Evolutionary conservation across 2,888 invertebrate genomes (phyloP), one percentile per base, ranked within the genome.

Genomic region (Steinernema scapterisci): DNA sequence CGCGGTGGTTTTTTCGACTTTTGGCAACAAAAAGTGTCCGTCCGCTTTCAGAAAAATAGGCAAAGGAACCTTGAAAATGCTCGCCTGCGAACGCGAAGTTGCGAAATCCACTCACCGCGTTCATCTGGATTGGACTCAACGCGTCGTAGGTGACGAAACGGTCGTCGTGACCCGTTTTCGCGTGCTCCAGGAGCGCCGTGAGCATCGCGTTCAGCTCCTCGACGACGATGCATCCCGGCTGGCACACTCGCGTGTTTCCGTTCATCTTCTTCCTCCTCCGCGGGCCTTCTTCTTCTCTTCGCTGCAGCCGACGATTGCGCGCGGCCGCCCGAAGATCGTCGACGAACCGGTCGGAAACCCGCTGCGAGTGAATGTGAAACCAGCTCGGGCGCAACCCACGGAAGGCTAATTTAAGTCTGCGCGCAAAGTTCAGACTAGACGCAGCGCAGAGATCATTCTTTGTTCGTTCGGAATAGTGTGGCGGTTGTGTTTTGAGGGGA

Each of bases 281-380:
- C n/a, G n/a, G n/a, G n/a, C n/a, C 54, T 5, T 25, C 21, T 11
- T 13, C 54, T 23, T 23, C 21, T 16, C 51, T 11, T 44, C 7
- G 45, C 45, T n/a, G 45, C 45, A n/a, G 16, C 45, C 51, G 19
- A 19, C 11, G 25, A 54, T 23, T 19, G 21, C 38, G 13, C 54
- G 54, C 54, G 5, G 25, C n/a, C n/a, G n/a, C n/a, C n/a, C 23
- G 23, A 6, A 54, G 54, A 54, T 54, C 54, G 21, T 54, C 54
- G 25, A 54, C 54, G 19, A 54, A 54, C 54, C 54, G 25, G 54
- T 54, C 54, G 54, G 5, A 54, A 54, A 54, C 54, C 25, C 25
- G 54, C 21, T 23, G 54, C 13, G 13, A 5, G 21, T 21, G 11
- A 11, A 25, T 7, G 23, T 54, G 54, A 19, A 54, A 54, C 54